Percentiles rank a stretch among this genome's conserved stretches.
Evolutionary conservation across 2,888 invertebrate species (phyloP).

Genomic region (Acrobasis repandana): DNA sequence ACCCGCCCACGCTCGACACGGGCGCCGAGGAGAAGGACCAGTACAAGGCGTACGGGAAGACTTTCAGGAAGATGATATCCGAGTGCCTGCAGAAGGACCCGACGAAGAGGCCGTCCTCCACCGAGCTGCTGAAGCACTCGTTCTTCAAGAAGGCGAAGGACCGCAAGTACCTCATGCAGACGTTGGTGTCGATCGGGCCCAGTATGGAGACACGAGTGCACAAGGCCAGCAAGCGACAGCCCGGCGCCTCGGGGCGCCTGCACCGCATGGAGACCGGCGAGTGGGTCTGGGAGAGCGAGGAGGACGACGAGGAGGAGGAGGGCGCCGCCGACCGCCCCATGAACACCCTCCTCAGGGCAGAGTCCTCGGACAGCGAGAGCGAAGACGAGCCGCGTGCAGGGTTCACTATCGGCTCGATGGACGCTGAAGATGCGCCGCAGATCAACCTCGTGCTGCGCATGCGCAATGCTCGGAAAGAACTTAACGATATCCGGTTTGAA

Average conservation of each 20-base stretch:
- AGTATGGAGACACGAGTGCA: constrained; percentile 96
- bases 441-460: constrained; percentile 94
- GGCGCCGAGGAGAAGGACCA: constrained; percentile 99
- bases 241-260: constrained; percentile 92
- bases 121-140: constrained; percentile 97
- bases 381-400: constrained; percentile 56
- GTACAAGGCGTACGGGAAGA: constrained; percentile 99
- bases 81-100: constrained; percentile 99
- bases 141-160: constrained; percentile 99
- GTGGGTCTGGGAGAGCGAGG: constrained; percentile 99
- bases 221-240: constrained; percentile 92
- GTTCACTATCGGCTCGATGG: constrained; percentile 65
- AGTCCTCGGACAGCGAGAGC: constrained; percentile 84
- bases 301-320: constrained; percentile 87
- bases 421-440: constrained; percentile 73
- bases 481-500: constrained; percentile 99
- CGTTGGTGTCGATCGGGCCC: constrained; percentile 92
- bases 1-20: constrained; percentile 98
- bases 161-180: constrained; percentile 93
- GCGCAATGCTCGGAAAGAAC: constrained; percentile 94
- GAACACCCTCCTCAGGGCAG: constrained; percentile 83
- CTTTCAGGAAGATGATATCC: constrained; percentile 98
- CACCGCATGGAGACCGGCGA: constrained; percentile 98
- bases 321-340: constrained; percentile 83
- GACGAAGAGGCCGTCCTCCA: constrained; percentile 96